Conservation (phyloP, 2,797 vertebrate genomes). For the Gymnocypris eckloni region DNA sequence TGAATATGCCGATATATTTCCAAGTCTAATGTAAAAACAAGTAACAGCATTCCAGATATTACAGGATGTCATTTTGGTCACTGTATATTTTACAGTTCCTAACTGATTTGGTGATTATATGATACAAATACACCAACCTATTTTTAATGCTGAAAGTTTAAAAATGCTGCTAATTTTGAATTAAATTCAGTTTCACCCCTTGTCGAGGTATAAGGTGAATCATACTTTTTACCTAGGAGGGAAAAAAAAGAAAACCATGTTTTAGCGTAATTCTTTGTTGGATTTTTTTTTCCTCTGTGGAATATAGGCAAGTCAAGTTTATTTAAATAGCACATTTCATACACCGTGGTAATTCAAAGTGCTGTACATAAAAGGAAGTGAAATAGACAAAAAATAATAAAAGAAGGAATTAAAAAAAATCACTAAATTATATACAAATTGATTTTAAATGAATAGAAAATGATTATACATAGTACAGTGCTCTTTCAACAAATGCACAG, state of each 20-base stretch:
- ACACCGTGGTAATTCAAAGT: too few species aligned
- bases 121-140: not conserved
- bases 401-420: too few species aligned
- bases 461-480: too few species aligned
- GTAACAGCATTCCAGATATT: not conserved
- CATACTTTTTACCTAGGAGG: too few species aligned
- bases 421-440: too few species aligned
- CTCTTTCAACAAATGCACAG: too few species aligned
- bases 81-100: not conserved
- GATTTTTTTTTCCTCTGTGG: not conserved
- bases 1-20: not conserved
- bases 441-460: too few species aligned
- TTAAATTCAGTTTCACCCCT: not conserved
- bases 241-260: not conserved
- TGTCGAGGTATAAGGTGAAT: not conserved
- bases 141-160: not conserved
- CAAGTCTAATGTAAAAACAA: not conserved
- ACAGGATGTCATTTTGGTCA: not conserved
- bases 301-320: too few species aligned
- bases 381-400: too few species aligned
- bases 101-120: not conserved
- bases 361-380: too few species aligned
- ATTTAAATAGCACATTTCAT: too few species aligned
- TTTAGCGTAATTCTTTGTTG: not conserved
- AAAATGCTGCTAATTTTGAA: not conserved